phyloP scores from a whole-genome alignment of 2,797 vertebrate species.

The Erethizon dorsatum region DNA sequence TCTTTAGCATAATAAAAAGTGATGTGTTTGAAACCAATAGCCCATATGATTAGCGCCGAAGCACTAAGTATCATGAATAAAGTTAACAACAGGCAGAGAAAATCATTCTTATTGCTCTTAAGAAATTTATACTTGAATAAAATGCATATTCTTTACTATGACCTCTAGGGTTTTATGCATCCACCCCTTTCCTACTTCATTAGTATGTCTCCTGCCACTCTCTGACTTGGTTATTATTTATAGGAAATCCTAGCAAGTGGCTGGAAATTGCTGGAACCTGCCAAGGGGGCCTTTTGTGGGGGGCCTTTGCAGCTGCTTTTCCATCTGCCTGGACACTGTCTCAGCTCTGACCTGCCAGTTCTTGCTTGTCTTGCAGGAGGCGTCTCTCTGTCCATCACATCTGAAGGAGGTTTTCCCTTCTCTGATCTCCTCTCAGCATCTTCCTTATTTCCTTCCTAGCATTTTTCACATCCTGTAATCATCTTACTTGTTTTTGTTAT shows the following conservation, averaged over 20 bases:
- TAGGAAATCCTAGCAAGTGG: neutral
- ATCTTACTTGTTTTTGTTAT: neutral
- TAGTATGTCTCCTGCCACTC: neutral
- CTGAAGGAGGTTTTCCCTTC: neutral
- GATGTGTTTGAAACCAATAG: slow-evolving; percentile 1
- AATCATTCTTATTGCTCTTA: neutral
- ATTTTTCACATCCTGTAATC: neutral
- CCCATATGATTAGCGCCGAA: slow-evolving; percentile 27
- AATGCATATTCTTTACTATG: neutral
- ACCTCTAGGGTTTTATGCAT: neutral
- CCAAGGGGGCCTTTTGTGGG: neutral
- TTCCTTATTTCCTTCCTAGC: neutral
- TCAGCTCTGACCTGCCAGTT: neutral
- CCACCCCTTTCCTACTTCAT: neutral
- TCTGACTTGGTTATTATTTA: neutral
- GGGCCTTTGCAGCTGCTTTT: neutral
- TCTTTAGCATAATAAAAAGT: slow-evolving; percentile 12
- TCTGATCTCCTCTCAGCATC: neutral
- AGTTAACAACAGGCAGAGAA: neutral
- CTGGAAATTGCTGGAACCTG: neutral
- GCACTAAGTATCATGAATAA: slow-evolving; percentile 20
- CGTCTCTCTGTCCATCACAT: neutral
- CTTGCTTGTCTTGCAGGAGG: neutral
- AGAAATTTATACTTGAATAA: neutral
- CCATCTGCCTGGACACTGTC: neutral